Percentiles rank a stretch among this genome's conserved stretches.
These are phyloP conservation scores for Tenthredo distinguenda DNA, from an alignment of 2,888 invertebrate species.

Conservation along the genomic window DNA sequence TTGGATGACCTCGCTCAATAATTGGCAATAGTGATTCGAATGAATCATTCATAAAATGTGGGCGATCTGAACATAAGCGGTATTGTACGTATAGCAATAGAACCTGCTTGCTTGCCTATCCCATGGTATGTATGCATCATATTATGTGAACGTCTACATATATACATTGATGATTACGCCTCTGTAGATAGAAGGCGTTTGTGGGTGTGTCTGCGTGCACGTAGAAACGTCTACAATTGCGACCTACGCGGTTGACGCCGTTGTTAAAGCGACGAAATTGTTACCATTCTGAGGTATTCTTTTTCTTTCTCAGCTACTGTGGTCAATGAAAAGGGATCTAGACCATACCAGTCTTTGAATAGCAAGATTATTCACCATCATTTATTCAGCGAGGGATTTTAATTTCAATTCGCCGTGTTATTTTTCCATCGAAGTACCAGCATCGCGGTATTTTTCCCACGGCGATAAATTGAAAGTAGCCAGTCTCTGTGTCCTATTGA, in stretches of 20 bases:
- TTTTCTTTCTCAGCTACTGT: not conserved
- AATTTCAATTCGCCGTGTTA: not conserved
- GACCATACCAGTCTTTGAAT: not conserved
- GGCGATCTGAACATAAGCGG: slow-evolving; percentile 51
- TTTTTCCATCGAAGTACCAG: not conserved
- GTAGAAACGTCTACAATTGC: not conserved
- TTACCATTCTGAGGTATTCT: not conserved
- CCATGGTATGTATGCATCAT: slow-evolving; percentile 4
- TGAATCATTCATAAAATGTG: slow-evolving; percentile 59
- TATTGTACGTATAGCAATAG: slow-evolving; percentile 6
- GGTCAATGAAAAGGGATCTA: not conserved
- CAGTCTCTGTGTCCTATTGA: not conserved
- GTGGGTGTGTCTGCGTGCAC: not conserved
- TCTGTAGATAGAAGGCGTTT: not conserved
- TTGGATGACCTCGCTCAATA: slow-evolving; percentile 55
- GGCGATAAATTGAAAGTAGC: not conserved
- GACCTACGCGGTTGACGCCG: slow-evolving; percentile 4
- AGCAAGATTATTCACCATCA: not conserved
- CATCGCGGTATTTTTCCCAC: not conserved
- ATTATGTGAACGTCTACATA: slow-evolving; percentile 5
- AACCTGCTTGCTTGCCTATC: not conserved
- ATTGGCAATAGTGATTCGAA: slow-evolving; percentile 57
- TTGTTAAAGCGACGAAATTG: slow-evolving; percentile 11
- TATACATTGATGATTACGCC: not conserved
- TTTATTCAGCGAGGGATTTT: not conserved